A percentile compares a stretch with the other conserved stretches of the same genome.
These are phyloP conservation scores for Dufourea novaeangliae DNA, from an alignment of 1,140 invertebrate genomes.

Conservation along the genomic window DNA sequence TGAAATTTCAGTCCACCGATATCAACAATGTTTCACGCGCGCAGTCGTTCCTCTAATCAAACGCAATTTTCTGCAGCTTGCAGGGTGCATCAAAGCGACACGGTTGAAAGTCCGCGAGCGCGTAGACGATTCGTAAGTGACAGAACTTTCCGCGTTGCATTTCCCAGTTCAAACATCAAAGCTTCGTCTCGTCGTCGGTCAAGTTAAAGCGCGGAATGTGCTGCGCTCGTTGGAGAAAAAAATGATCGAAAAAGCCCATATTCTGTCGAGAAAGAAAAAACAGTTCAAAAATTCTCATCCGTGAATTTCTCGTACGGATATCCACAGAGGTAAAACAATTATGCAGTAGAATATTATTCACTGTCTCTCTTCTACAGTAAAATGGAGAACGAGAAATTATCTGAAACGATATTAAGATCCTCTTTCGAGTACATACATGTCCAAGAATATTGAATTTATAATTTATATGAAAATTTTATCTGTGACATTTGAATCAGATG, in stretches of 20 bases:
- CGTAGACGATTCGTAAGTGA: conserved; percentile 33
- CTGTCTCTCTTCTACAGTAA: no score
- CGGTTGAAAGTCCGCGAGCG: conserved; percentile 36
- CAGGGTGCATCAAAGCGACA: conserved; percentile 16
- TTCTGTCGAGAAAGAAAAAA: conserved; percentile 12
- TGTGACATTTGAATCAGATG: no score
- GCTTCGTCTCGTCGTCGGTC: conserved; percentile 38
- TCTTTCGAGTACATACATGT: no score
- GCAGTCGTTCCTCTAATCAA: conserved; percentile 32
- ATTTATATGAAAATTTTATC: no score
- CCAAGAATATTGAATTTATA: no score
- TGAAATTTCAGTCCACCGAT: neutral
- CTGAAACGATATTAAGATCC: no score
- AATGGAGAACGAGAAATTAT: no score
- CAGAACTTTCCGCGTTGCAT: conserved; percentile 44
- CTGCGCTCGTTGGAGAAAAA: neutral
- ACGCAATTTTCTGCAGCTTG: conserved; percentile 34
- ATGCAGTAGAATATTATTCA: neutral
- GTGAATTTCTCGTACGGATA: neutral
- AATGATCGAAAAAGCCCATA: conserved; percentile 42
- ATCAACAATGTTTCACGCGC: conserved; percentile 3
- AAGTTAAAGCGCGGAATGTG: conserved; percentile 38
- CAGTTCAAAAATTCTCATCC: neutral
- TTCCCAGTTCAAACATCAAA: conserved; percentile 47
- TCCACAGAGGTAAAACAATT: conserved; percentile 1